Conservation (phyloP, 1,140 invertebrate species). For the Magallana ariakensis region DNA sequence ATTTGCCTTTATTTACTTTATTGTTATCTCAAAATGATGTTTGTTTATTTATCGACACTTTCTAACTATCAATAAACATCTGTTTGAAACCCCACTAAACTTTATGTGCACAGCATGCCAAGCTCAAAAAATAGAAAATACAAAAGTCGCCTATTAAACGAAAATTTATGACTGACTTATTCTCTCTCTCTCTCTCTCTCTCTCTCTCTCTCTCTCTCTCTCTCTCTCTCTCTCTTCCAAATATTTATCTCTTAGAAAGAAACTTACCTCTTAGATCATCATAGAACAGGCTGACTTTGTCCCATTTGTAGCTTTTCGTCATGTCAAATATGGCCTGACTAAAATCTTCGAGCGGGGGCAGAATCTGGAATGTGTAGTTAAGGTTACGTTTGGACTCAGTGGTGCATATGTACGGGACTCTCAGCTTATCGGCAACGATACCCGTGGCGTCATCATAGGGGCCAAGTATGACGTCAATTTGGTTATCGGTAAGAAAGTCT, state of each 20-base stretch:
- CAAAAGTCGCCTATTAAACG: too few relatives aligned
- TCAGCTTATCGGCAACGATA: slow-evolving; percentile 68
- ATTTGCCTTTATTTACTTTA: slow-evolving; percentile 7
- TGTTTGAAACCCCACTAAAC: background rate
- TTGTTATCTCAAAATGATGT: too few relatives aligned
- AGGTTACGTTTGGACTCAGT: slow-evolving; percentile 56
- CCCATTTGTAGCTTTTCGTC: slow-evolving; percentile 68
- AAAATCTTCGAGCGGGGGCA: slow-evolving; percentile 64
- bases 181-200: too few relatives aligned
- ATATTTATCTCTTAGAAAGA: too few relatives aligned
- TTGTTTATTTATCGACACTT: background rate
- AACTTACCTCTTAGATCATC: slow-evolving; percentile 70
- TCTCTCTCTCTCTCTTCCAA: too few relatives aligned
- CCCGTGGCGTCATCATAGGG: slow-evolving; percentile 68
- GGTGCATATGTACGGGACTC: slow-evolving; percentile 70
- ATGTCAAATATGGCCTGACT: slow-evolving; percentile 68
- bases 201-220: too few relatives aligned
- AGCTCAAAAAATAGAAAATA: too few relatives aligned
- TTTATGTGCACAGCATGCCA: too few relatives aligned
- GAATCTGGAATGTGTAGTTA: slow-evolving; percentile 65
- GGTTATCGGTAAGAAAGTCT: slow-evolving; percentile 52
- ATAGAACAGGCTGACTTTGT: slow-evolving; percentile 73
- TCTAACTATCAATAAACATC: background rate
- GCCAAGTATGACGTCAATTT: slow-evolving; percentile 68
- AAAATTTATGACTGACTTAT: too few relatives aligned